These are phyloP conservation scores for Drosophila mercatorum DNA, from an alignment of 2,888 invertebrate species.

Conservation along the genomic window DNA sequence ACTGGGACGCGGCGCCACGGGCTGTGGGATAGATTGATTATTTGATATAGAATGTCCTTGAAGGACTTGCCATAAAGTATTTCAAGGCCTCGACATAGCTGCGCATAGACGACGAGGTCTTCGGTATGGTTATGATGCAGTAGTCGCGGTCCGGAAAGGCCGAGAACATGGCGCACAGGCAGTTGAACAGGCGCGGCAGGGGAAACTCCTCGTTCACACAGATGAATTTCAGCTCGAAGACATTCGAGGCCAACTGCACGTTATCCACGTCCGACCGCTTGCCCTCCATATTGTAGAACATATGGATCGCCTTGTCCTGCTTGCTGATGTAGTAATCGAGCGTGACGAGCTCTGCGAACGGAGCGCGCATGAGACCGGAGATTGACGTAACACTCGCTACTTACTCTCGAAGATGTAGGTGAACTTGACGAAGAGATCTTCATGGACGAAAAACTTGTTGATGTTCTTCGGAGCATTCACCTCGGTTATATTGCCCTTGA, in stretches of 20 bases:
- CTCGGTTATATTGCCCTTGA: not conserved
- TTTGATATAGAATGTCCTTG: too few relatives aligned
- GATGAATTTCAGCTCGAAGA: constrained; percentile 72
- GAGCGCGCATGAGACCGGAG: not conserved
- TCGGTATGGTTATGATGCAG: constrained; percentile 72
- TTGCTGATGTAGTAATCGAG: constrained; percentile 53
- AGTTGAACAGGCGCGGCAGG: constrained; percentile 73
- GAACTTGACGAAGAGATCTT: constrained; percentile 51
- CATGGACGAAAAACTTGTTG: constrained; percentile 42
- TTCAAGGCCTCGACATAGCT: constrained; percentile 58
- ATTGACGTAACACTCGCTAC: not conserved
- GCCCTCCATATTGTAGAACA: constrained; percentile 48
- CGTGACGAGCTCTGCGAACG: constrained; percentile 47
- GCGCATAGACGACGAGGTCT: constrained; percentile 22
- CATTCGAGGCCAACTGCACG: constrained; percentile 60
- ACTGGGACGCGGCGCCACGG: constrained; percentile 54
- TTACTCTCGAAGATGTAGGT: constrained; percentile 54
- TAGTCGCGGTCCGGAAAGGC: constrained; percentile 88
- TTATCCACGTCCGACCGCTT: not conserved
- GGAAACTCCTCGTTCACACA: constrained; percentile 58
- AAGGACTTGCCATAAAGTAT: constrained; percentile 74
- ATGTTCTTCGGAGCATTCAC: not conserved
- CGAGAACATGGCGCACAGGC: constrained; percentile 88
- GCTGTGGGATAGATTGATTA: constrained; percentile 31
- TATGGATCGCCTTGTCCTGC: constrained; percentile 15